Percentiles rank a stretch among this genome's conserved stretches.
Conservation (phyloP, 1,140 invertebrate genomes). For the Caenorhabditis latens region DNA sequence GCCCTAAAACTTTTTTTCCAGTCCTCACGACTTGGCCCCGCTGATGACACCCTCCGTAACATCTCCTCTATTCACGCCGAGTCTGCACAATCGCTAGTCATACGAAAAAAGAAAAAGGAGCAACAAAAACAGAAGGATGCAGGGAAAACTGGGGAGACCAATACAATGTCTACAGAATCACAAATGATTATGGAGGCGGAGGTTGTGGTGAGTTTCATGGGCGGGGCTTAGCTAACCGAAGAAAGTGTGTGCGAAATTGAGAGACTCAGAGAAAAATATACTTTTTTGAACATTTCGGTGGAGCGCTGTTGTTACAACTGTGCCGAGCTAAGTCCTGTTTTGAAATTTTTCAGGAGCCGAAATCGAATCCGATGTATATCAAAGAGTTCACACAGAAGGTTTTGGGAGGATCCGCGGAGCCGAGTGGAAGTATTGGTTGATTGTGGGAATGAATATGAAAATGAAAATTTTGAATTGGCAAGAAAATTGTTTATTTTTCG, state of each 20-base stretch:
- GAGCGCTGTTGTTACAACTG: too few species aligned
- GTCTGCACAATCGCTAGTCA: neutral
- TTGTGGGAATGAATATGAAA: too few species aligned
- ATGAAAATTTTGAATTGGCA: too few species aligned
- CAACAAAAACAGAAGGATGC: neutral
- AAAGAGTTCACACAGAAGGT: neutral
- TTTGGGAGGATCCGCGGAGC: neutral
- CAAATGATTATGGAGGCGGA: neutral
- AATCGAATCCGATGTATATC: conserved; percentile 7
- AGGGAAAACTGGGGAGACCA: neutral
- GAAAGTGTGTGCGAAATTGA: too few species aligned
- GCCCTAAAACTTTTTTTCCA: neutral
- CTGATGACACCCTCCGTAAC: neutral
- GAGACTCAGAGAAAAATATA: too few species aligned
- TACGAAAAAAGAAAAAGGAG: neutral
- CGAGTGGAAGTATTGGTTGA: too few species aligned
- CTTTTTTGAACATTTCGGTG: too few species aligned
- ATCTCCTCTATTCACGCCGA: conserved; percentile 9
- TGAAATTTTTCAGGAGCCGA: neutral
- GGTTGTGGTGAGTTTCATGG: neutral
- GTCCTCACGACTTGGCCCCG: neutral
- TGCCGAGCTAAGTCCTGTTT: neutral
- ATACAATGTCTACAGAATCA: neutral
- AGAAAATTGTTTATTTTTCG: too few species aligned
- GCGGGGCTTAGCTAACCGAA: too few species aligned